These are phyloP conservation scores for Sinopyrophorus schimmeli DNA, from an alignment of 2,888 invertebrate genomes.

Conservation along the genomic window DNA sequence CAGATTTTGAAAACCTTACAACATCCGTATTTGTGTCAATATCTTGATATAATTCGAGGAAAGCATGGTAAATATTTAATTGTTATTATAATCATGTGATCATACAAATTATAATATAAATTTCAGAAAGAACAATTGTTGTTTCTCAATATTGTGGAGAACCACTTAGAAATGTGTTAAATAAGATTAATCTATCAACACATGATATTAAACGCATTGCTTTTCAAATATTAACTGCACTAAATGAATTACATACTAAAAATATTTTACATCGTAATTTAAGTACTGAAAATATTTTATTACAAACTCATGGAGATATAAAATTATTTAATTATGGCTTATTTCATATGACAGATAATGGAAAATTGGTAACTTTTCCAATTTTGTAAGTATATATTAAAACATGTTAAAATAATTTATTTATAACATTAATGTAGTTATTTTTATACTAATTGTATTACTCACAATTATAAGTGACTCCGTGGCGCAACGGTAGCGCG, in stretches of 20 bases:
- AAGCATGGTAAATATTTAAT: constrained; percentile 79
- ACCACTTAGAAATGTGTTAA: constrained; percentile 60
- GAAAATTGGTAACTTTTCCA: constrained; percentile 88
- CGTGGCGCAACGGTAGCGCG: constrained; percentile 98
- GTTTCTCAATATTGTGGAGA: constrained; percentile 79
- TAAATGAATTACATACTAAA: constrained; percentile 72
- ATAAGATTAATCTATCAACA: constrained; percentile 55
- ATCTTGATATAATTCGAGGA: constrained; percentile 88
- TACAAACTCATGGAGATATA: constrained; percentile 71
- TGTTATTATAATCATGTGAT: too few species aligned
- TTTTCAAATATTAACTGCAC: constrained; percentile 72
- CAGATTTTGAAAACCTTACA: constrained; percentile 78
- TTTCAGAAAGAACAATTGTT: constrained; percentile 75
- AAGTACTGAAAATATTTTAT: constrained; percentile 78
- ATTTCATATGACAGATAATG: constrained; percentile 86
- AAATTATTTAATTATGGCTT: constrained; percentile 94
- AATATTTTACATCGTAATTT: constrained; percentile 80
- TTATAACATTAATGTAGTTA: background rate
- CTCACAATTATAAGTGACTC: constrained; percentile 59
- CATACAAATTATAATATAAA: background rate
- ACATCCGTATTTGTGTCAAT: constrained; percentile 83
- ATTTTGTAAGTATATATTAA: constrained; percentile 64
- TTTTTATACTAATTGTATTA: background rate
- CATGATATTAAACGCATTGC: constrained; percentile 67
- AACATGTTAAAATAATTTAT: constrained; percentile 3